These are phyloP conservation scores for Parauchenoglanis punctatus DNA, from an alignment of 2,797 vertebrate species.

Conservation along the genomic window DNA sequence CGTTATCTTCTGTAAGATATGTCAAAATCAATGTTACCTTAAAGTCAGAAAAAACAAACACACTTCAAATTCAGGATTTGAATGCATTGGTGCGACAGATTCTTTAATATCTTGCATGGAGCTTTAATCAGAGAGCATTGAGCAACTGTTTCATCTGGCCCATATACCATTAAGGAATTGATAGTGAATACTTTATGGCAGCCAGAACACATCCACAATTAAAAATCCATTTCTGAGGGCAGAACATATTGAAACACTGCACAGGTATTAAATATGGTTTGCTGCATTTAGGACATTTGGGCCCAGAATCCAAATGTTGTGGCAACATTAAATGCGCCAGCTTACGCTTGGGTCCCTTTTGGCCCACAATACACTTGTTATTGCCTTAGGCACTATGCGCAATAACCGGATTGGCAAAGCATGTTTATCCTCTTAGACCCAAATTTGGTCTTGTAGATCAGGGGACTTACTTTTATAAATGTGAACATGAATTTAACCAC, in stretches of 20 bases:
- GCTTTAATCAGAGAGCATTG: neutral
- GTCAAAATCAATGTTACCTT: neutral
- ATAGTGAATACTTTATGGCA: neutral
- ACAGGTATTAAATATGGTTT: neutral
- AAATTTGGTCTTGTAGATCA: neutral
- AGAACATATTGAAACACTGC: neutral
- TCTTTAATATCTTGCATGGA: neutral
- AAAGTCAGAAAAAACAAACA: neutral
- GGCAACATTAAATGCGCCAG: neutral
- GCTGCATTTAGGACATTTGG: neutral
- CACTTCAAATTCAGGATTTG: neutral
- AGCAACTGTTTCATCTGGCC: neutral
- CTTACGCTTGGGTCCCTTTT: neutral
- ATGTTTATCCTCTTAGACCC: slow-evolving; percentile 8
- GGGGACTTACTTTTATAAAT: slow-evolving; percentile 8
- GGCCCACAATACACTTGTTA: neutral
- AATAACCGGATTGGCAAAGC: neutral
- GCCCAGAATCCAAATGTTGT: neutral
- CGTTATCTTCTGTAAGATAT: neutral
- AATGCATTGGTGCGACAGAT: neutral
- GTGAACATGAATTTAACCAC: slow-evolving; percentile 4
- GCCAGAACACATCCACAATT: neutral
- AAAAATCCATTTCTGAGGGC: neutral
- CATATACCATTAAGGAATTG: neutral
- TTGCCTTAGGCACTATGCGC: neutral